These are phyloP conservation scores for Diorhabda carinulata DNA, from an alignment of 1,140 invertebrate species.

Conservation along the genomic window DNA sequence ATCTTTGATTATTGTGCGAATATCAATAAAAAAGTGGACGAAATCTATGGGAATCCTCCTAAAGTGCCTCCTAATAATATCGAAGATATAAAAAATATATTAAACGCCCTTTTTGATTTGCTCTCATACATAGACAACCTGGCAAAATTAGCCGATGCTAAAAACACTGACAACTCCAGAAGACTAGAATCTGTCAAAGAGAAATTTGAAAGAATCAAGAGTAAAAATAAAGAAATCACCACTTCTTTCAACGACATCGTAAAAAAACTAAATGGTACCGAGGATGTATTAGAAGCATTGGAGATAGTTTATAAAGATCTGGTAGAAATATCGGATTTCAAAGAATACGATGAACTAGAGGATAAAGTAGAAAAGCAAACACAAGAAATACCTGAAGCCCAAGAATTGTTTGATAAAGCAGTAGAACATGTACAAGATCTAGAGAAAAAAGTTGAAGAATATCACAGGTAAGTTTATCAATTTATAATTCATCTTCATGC, in stretches of 20 bases:
- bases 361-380: constrained; percentile 16
- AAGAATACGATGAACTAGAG: constrained; percentile 23
- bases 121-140: constrained; percentile 17
- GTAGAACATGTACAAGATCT: constrained; percentile 25
- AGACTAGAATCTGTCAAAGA: constrained; percentile 17
- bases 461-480: constrained; percentile 21
- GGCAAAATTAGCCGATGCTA: constrained; percentile 20
- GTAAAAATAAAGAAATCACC: constrained; percentile 21
- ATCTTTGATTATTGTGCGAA: constrained; percentile 28
- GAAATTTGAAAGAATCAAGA: constrained; percentile 21
- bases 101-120: constrained; percentile 28
- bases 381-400: constrained; percentile 17
- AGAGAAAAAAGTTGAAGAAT: constrained; percentile 26
- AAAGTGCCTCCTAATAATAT: constrained; percentile 24
- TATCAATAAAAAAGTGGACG: constrained; percentile 24
- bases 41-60: constrained; percentile 18
- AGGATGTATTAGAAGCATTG: constrained; percentile 17
- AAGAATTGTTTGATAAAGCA: constrained; percentile 18
- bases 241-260: constrained; percentile 25
- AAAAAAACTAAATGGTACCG: constrained; percentile 20
- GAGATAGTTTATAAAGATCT: constrained; percentile 17
- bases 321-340: constrained; percentile 23
- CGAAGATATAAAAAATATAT: constrained; percentile 28
- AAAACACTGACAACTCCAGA: constrained; percentile 28
- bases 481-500: background rate